phyloP scores from a whole-genome alignment of 2,888 invertebrate species.

The Drosophila antonietae region DNA sequence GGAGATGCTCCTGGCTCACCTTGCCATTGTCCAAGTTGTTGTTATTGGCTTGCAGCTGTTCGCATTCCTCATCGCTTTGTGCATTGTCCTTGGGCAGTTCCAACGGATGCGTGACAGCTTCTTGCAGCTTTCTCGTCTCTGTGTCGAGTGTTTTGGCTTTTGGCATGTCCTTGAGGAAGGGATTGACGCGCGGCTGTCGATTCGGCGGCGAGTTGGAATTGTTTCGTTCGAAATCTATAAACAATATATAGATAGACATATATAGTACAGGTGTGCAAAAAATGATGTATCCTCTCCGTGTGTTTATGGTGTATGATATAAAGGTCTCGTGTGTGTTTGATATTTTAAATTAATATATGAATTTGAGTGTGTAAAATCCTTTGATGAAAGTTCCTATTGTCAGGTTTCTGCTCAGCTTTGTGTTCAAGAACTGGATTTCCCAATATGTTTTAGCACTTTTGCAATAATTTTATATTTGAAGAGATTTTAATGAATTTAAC shows the following conservation, averaged over 20 bases:
- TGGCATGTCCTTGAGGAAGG: conserved; percentile 87
- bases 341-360: no score
- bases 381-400: no score
- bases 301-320: neutral
- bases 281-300: neutral
- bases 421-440: neutral
- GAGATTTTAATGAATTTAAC: neutral
- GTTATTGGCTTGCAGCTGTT: conserved; percentile 47
- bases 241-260: neutral
- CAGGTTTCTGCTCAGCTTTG: neutral
- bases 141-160: conserved; percentile 66
- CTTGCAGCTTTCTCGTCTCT: conserved; percentile 54
- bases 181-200: conserved; percentile 87
- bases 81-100: conserved; percentile 46
- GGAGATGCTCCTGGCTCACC: conserved; percentile 3
- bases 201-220: conserved; percentile 82
- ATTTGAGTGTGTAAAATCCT: neutral
- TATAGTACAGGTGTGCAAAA: conserved; percentile 1
- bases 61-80: conserved; percentile 59
- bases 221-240: conserved; percentile 81
- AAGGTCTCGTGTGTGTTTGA: neutral
- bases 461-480: neutral
- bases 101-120: conserved; percentile 56
- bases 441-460: neutral
- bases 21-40: conserved; percentile 53